Percentiles rank a stretch among this genome's conserved stretches.
Conservation (phyloP, 2,888 invertebrate species). For the Drosophila austrosaltans region DNA sequence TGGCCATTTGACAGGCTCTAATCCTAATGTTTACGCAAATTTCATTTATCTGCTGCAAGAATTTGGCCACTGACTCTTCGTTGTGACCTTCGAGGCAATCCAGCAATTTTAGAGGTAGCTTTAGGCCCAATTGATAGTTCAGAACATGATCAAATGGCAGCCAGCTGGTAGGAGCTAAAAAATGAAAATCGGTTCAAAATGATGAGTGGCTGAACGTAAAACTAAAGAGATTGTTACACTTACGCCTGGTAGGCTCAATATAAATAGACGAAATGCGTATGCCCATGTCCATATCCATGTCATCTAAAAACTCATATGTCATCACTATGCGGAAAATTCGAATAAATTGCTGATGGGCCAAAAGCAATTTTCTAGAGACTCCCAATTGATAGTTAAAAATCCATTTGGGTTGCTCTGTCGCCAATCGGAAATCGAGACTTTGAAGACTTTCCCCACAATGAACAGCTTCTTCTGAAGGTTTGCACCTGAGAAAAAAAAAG, state of each 20-base stretch:
- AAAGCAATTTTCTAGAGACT: conserved; percentile 42
- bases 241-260: neutral
- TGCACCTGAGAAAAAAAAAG: neutral
- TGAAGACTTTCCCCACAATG: conserved; percentile 30
- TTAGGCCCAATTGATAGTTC: conserved; percentile 68
- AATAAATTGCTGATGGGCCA: conserved; percentile 46
- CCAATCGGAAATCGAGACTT: conserved; percentile 43
- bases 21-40: conserved; percentile 45
- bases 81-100: conserved; percentile 42
- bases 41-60: conserved; percentile 59
- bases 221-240: neutral
- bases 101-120: conserved; percentile 59
- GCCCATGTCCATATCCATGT: conserved; percentile 36
- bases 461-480: neutral
- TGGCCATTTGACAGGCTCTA: conserved; percentile 48
- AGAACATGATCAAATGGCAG: conserved; percentile 59
- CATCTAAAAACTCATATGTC: conserved; percentile 54
- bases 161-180: conserved; percentile 43
- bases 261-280: conserved; percentile 51
- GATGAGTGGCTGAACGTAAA: neutral
- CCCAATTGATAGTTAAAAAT: conserved; percentile 68
- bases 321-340: conserved; percentile 50
- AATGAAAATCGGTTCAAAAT: neutral
- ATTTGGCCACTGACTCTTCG: conserved; percentile 44
- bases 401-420: conserved; percentile 60